Evolutionary conservation across 2,797 vertebrate species (phyloP), one percentile per base, ranked within the genome.

Genomic region (Tokudaia muenninki): DNA sequence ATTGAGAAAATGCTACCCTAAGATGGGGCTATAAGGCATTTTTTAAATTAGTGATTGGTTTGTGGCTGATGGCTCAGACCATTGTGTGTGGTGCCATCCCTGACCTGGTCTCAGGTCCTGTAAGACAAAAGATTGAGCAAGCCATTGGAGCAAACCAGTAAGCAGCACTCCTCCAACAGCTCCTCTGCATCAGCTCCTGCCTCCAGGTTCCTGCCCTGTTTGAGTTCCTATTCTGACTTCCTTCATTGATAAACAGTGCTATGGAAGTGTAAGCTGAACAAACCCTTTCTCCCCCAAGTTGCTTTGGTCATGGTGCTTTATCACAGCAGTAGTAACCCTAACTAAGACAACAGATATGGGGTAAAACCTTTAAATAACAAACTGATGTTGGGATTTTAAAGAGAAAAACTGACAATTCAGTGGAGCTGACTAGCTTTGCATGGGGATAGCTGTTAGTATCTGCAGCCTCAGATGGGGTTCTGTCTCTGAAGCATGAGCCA

Each of bases 321-420:
- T 50, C 29, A 50, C 19, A 86, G 26, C 29, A 65, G 22, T 50
- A 14, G 44, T 67, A 13, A 67, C 29, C 61, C 19, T 50, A 50
- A 47, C 21, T 24, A 26, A 61, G 83, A 86, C 61, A 50, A 47
- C 81, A 31, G 74, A 41, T 92, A 75, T 7, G 29, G 81, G 59
- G 91, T 94, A 86, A 95, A 96, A 92, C 3, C 83, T 75, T 55
- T 10, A 89, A 87, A 77, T 87, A 79, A 94, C 9, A 72, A 74
- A 92, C 12, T 44, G 78, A 26, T 7, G n/a, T 44, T 17, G 78
- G 37, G n/a, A 90, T 95, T 87, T 94, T 61, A 47, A 75, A 61
- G 57, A 79, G 89, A 65, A 81, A 79, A 4, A 50, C 55, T 83
- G 47, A 44, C 79, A 29, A 5, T 87, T 72, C 24, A 37, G 6